Base-by-base conservation (phyloP, 2,888 invertebrate species). In the Lasioglossum lativentre region DNA sequence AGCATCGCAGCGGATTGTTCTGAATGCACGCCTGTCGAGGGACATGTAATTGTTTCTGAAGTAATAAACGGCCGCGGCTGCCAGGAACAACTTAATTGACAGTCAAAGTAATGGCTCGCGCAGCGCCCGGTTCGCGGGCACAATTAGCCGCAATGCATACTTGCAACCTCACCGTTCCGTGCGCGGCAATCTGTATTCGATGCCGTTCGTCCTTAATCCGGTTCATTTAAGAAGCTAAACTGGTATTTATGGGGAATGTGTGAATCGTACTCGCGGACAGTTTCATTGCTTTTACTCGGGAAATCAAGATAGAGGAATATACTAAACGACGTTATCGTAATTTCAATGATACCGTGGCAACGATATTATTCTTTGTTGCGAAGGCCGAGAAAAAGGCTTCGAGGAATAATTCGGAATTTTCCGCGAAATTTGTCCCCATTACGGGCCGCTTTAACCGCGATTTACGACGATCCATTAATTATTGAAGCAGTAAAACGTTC, bases 391-490 rank as follows among this genome's bases (percentile, higher is more conserved):
- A 0, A 12, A 56, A n/a, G 0, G 45, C 45, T 16, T 16, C 14
- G 1, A 10, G 23, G 3, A 1, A 19, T 63, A 56, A 27, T 16
- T 63, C 63, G 34, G 23, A 68, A 12, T 68, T 68, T 38, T 23
- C 23, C 66, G 10, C 23, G 10, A 34, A 38, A 68, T 68, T 68
- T 38, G 66, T 68, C 66, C 23, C 34, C 12, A 38, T 68, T 38
- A 19, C 30, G 30, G 30, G 1, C 63, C 23, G 66, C 23, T 34
- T 68, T 68, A 68, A 68, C 66, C 23, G 34, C 34, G 34, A 23
- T 68, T 68, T 23, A 38, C 34, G 34, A 19, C 23, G 66, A 23
- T 68, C 66, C 66, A 68, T 68, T 68, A 68, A 68, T 68, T 68
- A 34, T 68, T 38, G 34, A 68, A 10, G 23, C 34, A 38, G 34